A percentile compares a stretch with the other conserved stretches of the same genome.
These are phyloP conservation scores for Prionailurus viverrinus DNA, from an alignment of 2,113 vertebrate species.

Conservation along the genomic window DNA sequence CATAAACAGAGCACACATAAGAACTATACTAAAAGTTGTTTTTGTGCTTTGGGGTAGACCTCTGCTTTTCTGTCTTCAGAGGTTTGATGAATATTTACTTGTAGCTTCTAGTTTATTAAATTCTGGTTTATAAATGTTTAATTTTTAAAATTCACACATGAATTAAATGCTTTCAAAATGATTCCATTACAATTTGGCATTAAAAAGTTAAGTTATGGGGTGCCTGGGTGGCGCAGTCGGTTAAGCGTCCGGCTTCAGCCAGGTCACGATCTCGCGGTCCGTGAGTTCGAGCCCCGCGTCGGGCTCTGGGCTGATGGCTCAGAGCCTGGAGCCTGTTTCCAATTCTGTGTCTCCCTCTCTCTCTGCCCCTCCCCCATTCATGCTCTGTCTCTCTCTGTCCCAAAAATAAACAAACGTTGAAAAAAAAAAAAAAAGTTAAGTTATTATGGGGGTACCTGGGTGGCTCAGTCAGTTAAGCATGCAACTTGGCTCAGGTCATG, in stretches of 20 bases:
- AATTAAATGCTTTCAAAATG: slow-evolving; percentile 41
- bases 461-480: too few relatives aligned
- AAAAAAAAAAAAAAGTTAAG: not conserved
- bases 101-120: not conserved
- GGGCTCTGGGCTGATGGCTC: too few relatives aligned
- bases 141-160: not conserved
- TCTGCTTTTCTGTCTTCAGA: not conserved
- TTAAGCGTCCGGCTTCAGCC: too few relatives aligned
- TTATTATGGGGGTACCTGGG: not conserved
- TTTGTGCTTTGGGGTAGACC: not conserved
- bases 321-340: too few relatives aligned
- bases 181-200: not conserved
- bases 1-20: not conserved
- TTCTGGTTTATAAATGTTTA: not conserved
- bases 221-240: too few relatives aligned
- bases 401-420: too few relatives aligned
- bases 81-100: slow-evolving; percentile 18
- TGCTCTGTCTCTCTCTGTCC: too few relatives aligned
- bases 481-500: too few relatives aligned
- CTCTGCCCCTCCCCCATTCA: too few relatives aligned
- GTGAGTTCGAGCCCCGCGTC: too few relatives aligned
- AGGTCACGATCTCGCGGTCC: too few relatives aligned
- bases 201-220: not conserved
- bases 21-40: not conserved
- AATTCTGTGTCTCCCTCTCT: too few relatives aligned